These are phyloP conservation scores for Amblyopsis rosae DNA, from an alignment of 2,113 vertebrate genomes.

Conservation along the genomic window DNA sequence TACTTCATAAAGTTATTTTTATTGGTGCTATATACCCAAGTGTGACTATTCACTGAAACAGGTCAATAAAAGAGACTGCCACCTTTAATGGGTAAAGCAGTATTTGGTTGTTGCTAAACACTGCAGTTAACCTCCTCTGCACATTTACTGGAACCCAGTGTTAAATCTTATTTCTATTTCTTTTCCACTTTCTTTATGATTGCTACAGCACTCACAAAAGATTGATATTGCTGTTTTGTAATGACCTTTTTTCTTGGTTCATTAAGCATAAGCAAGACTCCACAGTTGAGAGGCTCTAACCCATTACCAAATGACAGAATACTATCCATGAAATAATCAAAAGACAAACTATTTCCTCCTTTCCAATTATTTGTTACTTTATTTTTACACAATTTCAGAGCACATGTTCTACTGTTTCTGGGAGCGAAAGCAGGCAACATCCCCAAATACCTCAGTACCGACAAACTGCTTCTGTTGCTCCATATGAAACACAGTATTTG, in stretches of 20 bases:
- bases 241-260: slow-evolving; percentile 68
- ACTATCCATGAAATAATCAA: slow-evolving; percentile 53
- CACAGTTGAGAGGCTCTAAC: slow-evolving; percentile 49
- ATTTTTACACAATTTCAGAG: slow-evolving; percentile 37
- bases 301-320: slow-evolving; percentile 51
- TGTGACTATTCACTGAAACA: slow-evolving; percentile 62
- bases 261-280: slow-evolving; percentile 68
- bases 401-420: not conserved
- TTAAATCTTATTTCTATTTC: slow-evolving; percentile 76
- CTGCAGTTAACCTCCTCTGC: slow-evolving; percentile 74
- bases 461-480: no score
- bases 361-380: slow-evolving; percentile 49
- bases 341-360: slow-evolving; percentile 39
- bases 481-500: not conserved
- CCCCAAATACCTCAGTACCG: not conserved
- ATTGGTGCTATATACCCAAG: slow-evolving; percentile 62
- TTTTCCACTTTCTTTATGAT: slow-evolving; percentile 67
- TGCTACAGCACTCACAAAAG: slow-evolving; percentile 58
- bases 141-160: slow-evolving; percentile 62
- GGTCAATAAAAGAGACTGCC: slow-evolving; percentile 66
- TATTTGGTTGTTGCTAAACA: slow-evolving; percentile 72
- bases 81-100: slow-evolving; percentile 66
- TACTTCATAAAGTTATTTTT: slow-evolving; percentile 69
- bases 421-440: not conserved
- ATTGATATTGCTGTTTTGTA: slow-evolving; percentile 66